Evolutionary conservation across 2,113 vertebrate species (phyloP), one percentile per base, ranked within the genome.

Genomic region (Charadrius vociferus): DNA sequence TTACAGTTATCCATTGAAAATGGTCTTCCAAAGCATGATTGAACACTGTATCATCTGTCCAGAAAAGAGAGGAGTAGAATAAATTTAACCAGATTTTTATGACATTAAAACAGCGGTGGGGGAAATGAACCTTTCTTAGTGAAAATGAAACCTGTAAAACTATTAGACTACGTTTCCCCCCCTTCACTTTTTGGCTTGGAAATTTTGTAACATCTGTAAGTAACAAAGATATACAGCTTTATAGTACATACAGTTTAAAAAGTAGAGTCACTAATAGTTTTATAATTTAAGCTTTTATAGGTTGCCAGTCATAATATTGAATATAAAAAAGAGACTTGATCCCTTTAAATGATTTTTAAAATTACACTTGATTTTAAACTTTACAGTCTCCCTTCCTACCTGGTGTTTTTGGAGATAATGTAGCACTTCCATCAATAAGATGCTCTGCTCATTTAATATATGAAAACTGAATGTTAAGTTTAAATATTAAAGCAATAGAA

Each of bases 161-260:
- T 87, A 94, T 90, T 77, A 84, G 65, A 81, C 30, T 92, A 58
- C 3, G 1, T 59, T 94, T 77, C 10, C 36, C 61, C 37, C 20
- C 36, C 43, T 82, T 88, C 49, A 14, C 63, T 77, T 91, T 91
- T 72, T 93, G 87, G 55, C 84, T 93, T 90, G 67, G 66, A 97
- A 94, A 87, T 91, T 95, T 97, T 97, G 71, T 97, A 96, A 91
- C 92, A 79, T 92, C 95, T 95, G 65, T 96, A 95, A 97, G 89
- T 95, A 96, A 94, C 71, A 77, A 88, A 87, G 84, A 82, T 82
- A 86, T 93, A 73, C 96, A 96, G 87, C 81, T 97, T 96, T 97
- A 95, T 95, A 96, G 63, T 94, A 89, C 89, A 63, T 80, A 95
- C 78, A 78, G 67, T 92, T 94, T 88, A 91, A 96, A 85, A 94